Evolutionary conservation across 2,113 vertebrate genomes (phyloP).

Genomic region (Laticauda laticaudata): DNA sequence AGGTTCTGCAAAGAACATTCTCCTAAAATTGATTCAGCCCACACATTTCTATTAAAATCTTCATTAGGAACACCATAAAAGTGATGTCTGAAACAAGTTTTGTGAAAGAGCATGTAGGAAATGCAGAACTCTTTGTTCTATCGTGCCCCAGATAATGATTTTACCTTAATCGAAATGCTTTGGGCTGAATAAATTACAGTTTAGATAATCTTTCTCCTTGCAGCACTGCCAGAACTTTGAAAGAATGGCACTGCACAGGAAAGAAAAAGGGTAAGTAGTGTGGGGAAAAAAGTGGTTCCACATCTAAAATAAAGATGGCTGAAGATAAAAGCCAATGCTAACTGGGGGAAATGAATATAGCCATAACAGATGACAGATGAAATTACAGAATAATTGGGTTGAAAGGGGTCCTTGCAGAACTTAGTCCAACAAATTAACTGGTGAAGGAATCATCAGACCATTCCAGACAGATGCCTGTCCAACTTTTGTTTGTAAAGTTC

Average conservation of each 20-base stretch:
- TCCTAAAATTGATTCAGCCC: not conserved
- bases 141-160: not conserved
- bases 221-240: not conserved
- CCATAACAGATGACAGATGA: not conserved
- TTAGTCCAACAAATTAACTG: not conserved
- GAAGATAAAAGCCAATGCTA: not conserved
- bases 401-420: not conserved
- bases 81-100: not conserved
- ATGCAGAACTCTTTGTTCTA: not conserved
- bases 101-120: not conserved
- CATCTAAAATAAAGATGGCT: not conserved
- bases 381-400: not conserved
- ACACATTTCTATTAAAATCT: not conserved
- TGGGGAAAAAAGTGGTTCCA: not conserved
- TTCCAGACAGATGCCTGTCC: not conserved
- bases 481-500: not conserved
- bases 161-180: not conserved
- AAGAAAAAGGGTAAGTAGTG: not conserved
- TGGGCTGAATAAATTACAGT: not conserved
- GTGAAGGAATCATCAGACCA: not conserved
- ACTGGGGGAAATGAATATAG: not conserved
- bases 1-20: not conserved
- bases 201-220: not conserved
- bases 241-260: not conserved
- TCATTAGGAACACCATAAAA: not conserved